Base-by-base conservation (phyloP, 1,140 invertebrate genomes). In the Drosophila subpulchrella region DNA sequence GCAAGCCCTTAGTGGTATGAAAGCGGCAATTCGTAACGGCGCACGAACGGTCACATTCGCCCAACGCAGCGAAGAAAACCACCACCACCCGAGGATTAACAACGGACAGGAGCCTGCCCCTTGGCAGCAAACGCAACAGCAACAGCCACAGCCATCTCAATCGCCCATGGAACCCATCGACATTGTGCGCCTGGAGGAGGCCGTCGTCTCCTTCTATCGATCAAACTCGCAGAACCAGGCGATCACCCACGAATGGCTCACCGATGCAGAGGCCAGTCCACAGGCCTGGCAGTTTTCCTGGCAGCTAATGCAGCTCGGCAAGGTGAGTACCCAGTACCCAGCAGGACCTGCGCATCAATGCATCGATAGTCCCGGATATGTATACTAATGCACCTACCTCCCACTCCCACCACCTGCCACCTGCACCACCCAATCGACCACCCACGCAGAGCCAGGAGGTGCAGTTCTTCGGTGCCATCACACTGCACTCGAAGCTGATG, bases 401-500 rank as follows among this genome's bases (percentile, higher is more conserved):
- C 42, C 51, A 34, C 42, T 41, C 24, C 34, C 30, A 47, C 34
- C 27, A 60, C 7, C 20, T 47, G 27, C 27, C 27, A 27, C 27
- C 27, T 27, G 27, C 27, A 27, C 13, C 27, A 60, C 7, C 20
- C 47, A 65, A 4, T 17, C 42, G 13, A 39, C 39, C 44, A 36
- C 61, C 12, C 42, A 47, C 27, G 27, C 63, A 98, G 97, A 93
- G 95, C 46, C 94, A 95, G 57, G 97, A 98, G 93, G 96, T 97
- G 5, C 97, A 98, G 92, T 98, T 97, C 93, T 99, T 97, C 94
- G 98, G 96, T 60, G 97, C 97, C 7, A 97, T 96, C 53, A 97
- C 97, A 50, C 92, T 98, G 41, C 96, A 98, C 82, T 94, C 95
- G 0, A 98, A 98, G 93, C 95, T 98, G 39, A 95, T 97, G 70